Percentiles rank a stretch among this genome's conserved stretches.
Conservation (phyloP, 1,140 invertebrate species). For the Neodiprion pinetum region DNA sequence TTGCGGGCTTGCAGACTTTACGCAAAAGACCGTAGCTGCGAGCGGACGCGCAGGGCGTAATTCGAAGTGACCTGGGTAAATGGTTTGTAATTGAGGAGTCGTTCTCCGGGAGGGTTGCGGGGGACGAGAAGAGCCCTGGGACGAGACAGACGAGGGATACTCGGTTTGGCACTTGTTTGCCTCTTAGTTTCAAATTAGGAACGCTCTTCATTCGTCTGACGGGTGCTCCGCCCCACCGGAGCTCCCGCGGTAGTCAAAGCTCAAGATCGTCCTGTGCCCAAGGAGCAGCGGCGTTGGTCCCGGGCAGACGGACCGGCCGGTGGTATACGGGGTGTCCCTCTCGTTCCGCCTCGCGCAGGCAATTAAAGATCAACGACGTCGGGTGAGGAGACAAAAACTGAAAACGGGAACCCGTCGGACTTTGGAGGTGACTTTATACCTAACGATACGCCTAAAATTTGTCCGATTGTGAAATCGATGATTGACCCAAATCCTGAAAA, state of each 20-base stretch:
- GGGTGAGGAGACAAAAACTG: no score
- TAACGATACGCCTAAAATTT: no score
- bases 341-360: not conserved
- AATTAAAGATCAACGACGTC: no score
- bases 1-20: no score
- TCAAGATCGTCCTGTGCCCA: not conserved
- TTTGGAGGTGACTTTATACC: no score
- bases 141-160: constrained; percentile 24
- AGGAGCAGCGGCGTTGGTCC: not conserved
- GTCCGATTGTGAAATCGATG: no score
- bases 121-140: not conserved
- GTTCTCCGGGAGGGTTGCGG: constrained; percentile 10
- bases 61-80: not conserved
- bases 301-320: not conserved
- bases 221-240: constrained; percentile 47
- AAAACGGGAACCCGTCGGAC: no score
- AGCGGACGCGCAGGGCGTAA: not conserved
- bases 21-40: no score
- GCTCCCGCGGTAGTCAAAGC: constrained; percentile 40
- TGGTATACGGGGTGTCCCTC: not conserved
- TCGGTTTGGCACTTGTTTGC: constrained; percentile 43
- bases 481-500: no score
- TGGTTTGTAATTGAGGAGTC: constrained; percentile 5
- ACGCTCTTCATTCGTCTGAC: constrained; percentile 53
- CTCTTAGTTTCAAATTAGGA: constrained; percentile 55